Conservation (phyloP, 2,113 vertebrate species). For the Zapornia atra region DNA sequence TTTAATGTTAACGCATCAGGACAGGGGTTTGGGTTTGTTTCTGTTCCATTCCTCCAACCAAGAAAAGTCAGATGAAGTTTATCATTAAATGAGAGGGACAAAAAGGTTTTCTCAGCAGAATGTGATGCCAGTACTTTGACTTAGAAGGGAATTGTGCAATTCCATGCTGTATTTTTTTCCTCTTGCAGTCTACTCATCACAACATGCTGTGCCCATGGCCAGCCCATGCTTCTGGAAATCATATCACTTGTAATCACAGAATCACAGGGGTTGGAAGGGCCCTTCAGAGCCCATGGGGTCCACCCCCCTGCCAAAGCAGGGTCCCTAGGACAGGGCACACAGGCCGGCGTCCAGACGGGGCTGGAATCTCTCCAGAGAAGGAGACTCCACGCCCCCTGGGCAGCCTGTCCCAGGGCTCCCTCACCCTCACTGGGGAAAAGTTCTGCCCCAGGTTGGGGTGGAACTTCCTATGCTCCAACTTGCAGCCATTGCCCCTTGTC, state of each 20-base stretch:
- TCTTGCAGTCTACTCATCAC: background rate
- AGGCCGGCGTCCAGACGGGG: too few relatives aligned
- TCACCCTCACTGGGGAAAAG: too few relatives aligned
- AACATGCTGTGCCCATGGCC: background rate
- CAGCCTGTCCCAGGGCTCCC: too few relatives aligned
- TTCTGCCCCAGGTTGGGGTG: too few relatives aligned
- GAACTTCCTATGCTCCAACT: too few relatives aligned
- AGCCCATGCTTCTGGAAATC: background rate
- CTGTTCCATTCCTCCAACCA: background rate
- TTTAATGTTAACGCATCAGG: background rate
- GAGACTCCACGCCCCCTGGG: too few relatives aligned
- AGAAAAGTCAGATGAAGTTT: background rate
- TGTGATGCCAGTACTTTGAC: background rate
- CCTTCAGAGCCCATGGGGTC: too few relatives aligned
- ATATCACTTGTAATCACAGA: background rate
- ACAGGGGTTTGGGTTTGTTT: conserved; percentile 19
- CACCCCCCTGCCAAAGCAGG: too few relatives aligned
- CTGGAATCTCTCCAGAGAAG: too few relatives aligned
- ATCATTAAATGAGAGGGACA: background rate
- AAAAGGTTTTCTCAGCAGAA: conserved; percentile 17
- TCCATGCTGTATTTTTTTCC: background rate
- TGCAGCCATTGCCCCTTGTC: too few relatives aligned
- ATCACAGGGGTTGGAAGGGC: too few relatives aligned
- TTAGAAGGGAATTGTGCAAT: background rate
- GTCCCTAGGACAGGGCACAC: too few relatives aligned